Conservation (phyloP, 2,113 vertebrate species). For the Miniopterus natalensis region DNA sequence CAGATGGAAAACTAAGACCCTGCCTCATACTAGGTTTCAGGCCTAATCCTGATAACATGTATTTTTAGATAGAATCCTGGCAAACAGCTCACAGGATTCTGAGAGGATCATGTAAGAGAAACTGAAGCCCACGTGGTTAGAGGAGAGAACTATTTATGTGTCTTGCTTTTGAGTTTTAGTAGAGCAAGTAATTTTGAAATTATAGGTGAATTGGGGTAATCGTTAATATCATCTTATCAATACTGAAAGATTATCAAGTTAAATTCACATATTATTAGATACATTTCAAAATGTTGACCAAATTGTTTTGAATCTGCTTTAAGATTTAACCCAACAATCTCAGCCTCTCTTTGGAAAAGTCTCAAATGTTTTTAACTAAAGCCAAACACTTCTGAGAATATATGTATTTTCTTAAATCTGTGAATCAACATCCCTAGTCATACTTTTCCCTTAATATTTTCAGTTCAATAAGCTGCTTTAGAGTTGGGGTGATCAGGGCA, state of each 20-base stretch:
- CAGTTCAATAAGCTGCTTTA: slow-evolving; percentile 9
- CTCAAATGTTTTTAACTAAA: not conserved
- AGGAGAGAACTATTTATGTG: not conserved
- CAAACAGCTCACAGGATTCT: not conserved
- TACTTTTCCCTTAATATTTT: not conserved
- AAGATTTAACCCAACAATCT: not conserved
- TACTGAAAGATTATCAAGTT: not conserved
- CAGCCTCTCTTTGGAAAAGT: not conserved
- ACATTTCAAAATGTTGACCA: not conserved
- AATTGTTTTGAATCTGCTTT: not conserved
- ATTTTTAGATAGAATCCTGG: not conserved
- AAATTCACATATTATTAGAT: not conserved
- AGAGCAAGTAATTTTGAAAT: slow-evolving; percentile 22
- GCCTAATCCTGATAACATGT: not conserved
- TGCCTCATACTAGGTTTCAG: not conserved
- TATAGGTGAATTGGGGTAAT: not conserved
- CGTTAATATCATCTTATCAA: not conserved
- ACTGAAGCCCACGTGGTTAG: not conserved
- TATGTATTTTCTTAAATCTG: not conserved
- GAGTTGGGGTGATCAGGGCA: not conserved
- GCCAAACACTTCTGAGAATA: not conserved
- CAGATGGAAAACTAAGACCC: not conserved
- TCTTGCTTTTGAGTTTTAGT: slow-evolving; percentile 26
- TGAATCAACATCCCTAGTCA: not conserved
- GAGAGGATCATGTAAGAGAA: not conserved